These are phyloP conservation scores for Poeciliopsis turneri DNA, from an alignment of 2,797 vertebrate genomes.

Conservation along the genomic window DNA sequence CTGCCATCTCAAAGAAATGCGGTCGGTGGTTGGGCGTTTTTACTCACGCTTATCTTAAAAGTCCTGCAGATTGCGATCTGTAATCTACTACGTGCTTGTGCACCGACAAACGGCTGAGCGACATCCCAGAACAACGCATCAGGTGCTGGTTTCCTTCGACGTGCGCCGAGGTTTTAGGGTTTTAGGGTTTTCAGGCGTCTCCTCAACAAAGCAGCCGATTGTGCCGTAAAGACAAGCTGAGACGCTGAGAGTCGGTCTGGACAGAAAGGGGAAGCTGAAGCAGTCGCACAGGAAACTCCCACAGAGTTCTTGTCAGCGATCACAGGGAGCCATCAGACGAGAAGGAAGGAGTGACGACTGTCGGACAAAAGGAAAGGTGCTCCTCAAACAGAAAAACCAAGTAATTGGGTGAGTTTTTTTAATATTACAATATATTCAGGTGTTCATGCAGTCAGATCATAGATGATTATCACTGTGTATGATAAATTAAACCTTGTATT, in stretches of 20 bases:
- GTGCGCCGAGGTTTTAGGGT: neutral
- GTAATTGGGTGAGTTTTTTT: neutral
- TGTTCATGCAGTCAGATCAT: neutral
- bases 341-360: conserved; percentile 4
- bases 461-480: neutral
- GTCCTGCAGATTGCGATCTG: neutral
- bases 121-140: neutral
- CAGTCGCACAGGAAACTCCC: conserved; percentile 56
- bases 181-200: neutral
- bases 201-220: conserved; percentile 15
- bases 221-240: neutral
- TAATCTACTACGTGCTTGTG: neutral
- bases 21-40: conserved; percentile 6
- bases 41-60: neutral
- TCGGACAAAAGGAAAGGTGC: conserved; percentile 4
- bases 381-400: neutral
- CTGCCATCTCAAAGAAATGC: neutral
- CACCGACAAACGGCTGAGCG: too few species aligned
- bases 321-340: conserved; percentile 20
- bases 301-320: conserved; percentile 24
- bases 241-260: neutral
- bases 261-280: conserved; percentile 56
- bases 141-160: neutral
- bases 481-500: neutral
- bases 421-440: neutral